Conservation (phyloP, 2,113 vertebrate species). For the Pampusana beccarii region DNA sequence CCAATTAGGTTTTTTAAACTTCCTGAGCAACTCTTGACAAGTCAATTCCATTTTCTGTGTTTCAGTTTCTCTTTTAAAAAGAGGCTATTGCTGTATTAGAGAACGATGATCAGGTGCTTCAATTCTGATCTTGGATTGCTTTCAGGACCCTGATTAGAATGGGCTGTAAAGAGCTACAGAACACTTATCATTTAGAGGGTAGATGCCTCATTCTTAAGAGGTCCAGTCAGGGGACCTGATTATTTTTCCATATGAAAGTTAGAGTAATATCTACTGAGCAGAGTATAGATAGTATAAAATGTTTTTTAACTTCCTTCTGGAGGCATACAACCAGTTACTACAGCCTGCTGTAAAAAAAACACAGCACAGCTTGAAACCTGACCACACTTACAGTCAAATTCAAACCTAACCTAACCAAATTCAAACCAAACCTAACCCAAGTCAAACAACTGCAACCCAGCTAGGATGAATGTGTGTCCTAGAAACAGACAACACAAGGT, state of each 20-base stretch:
- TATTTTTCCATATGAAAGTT: not conserved
- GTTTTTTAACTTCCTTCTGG: not conserved
- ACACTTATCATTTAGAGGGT: not conserved
- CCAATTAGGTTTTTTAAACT: not conserved
- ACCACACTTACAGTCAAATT: not conserved
- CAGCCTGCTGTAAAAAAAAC: not conserved
- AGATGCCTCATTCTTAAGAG: not conserved
- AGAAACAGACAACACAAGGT: not conserved
- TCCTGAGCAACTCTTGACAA: not conserved
- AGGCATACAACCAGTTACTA: not conserved
- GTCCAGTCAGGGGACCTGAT: not conserved
- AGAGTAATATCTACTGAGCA: not conserved
- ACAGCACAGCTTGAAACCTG: not conserved
- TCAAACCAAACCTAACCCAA: too few species aligned
- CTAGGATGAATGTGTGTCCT: rapidly evolving
- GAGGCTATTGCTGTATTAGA: not conserved
- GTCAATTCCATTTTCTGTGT: not conserved
- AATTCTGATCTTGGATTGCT: not conserved
- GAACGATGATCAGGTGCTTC: not conserved
- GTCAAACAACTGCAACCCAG: not conserved
- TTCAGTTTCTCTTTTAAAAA: not conserved
- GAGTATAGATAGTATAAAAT: not conserved
- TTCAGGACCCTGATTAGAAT: not conserved
- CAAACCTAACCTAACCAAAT: not conserved
- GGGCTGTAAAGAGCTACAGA: not conserved